Evolutionary conservation across 2,888 invertebrate species (phyloP), one percentile per base, ranked within the genome.

Genomic region (Epinotia nisella): DNA sequence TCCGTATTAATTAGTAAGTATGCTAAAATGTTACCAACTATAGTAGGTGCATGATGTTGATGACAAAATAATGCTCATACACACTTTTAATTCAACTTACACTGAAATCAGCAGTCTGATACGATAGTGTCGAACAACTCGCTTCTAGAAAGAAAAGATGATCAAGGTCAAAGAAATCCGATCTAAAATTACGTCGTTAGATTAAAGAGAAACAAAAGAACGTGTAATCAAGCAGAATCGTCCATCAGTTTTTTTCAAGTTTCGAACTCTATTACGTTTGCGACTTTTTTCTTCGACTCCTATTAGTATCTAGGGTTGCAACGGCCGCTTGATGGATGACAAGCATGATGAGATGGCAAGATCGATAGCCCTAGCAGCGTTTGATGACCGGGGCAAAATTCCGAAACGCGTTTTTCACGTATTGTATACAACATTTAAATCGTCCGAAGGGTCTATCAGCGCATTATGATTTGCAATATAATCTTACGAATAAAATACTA

Each of bases 261-360:
- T 56, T 71, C n/a, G n/a, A 67, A 67, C 61, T 61, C 67, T 55
- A 72, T 58, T 65, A 70, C 64, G 51, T 55, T 55, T 10, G 61
- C 35, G 17, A 53, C 21, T 51, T 71, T 72, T 71, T 72, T 56
- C 29, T 55, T 51, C 60, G n/a, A 69, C 15, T 49, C 49, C n/a
- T 49, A 49, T n/a, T 49, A n/a, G 15, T n/a, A 21, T 24, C 29
- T 24, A 60, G 53, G 71, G 65, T 66, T 53, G 39, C 21, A 41
- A 15, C 11, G 24, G 41, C 39, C 17, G 58, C 60, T 72, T 74
- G 74, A 74, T 71, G 58, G 71, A 71, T 74, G 64, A 59, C 58
- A 49, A 62, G 29, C 56, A 69, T 59, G 70, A 73, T 70, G 70
- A 73, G 73, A 73, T 56, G 67, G 67, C 67, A 68, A 72, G 72